Conservation (phyloP, 2,797 vertebrate species). For the Falco cherrug region DNA sequence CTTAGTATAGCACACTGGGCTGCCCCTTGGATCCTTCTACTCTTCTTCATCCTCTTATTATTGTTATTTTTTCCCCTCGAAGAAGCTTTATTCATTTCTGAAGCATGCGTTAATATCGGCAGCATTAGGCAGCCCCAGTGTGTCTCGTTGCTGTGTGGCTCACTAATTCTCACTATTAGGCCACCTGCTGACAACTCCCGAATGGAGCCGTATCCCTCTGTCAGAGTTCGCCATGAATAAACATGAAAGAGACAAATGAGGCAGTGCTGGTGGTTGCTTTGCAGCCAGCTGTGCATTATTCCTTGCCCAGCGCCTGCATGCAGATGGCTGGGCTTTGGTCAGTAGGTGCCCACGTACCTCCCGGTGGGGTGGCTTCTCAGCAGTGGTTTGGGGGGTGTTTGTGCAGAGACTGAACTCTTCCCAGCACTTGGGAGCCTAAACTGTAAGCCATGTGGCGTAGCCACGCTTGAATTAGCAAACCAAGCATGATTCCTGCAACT, state of each 20-base stretch:
- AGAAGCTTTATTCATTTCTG: constrained; percentile 65
- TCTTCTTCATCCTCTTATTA: background rate
- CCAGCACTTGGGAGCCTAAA: accelerated
- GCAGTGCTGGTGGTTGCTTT: constrained; percentile 4
- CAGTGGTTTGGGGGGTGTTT: accelerated
- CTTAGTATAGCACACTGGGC: accelerated
- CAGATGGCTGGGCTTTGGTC: background rate
- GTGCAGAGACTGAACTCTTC: accelerated
- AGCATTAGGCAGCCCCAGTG: constrained; percentile 54
- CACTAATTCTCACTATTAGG: constrained; percentile 64
- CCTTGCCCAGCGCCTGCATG: background rate
- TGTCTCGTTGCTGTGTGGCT: constrained; percentile 42
- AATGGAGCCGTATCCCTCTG: constrained; percentile 44
- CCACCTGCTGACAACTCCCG: constrained; percentile 64
- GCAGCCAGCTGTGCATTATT: background rate
- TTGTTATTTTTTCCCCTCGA: constrained; percentile 61
- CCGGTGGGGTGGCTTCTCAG: background rate
- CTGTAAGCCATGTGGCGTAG: accelerated
- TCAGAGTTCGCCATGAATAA: constrained; percentile 50
- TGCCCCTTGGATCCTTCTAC: background rate
- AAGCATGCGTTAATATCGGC: constrained; percentile 11
- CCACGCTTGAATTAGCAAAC: accelerated
- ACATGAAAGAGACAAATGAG: constrained; percentile 67
- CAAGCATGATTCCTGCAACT: accelerated
- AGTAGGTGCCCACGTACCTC: background rate